A percentile compares a stretch with the other conserved stretches of the same genome.
phyloP scores from a whole-genome alignment of 1,140 invertebrate genomes.

The Drosophila nigrodunni region DNA sequence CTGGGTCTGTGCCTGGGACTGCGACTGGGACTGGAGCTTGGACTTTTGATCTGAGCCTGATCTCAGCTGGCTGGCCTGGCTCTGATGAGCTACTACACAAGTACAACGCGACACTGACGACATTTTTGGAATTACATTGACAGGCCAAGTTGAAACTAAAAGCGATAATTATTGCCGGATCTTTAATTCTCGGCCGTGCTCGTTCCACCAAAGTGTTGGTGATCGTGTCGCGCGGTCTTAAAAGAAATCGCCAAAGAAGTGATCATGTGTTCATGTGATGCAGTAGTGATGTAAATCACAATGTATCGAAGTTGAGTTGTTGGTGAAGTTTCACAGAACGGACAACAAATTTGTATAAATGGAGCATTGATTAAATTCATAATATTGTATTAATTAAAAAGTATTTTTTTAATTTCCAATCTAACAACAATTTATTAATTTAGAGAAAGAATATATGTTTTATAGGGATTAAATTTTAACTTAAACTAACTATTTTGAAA shows the following conservation, averaged over 20 bases:
- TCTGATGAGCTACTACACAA: slow-evolving; percentile 72
- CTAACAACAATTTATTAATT: too few species aligned
- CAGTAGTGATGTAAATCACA: background rate
- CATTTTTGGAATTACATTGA: slow-evolving; percentile 83
- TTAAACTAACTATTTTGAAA: too few species aligned
- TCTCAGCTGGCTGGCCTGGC: too few species aligned
- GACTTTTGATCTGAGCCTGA: background rate
- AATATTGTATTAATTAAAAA: too few species aligned
- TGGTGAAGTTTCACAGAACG: too few species aligned
- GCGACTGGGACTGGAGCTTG: background rate
- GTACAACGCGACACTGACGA: slow-evolving; percentile 79
- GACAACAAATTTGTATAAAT: too few species aligned
- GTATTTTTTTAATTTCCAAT: too few species aligned
- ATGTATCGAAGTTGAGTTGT: too few species aligned
- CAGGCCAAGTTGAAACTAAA: slow-evolving; percentile 75
- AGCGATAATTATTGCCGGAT: slow-evolving; percentile 81
- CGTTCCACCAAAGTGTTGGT: slow-evolving; percentile 65
- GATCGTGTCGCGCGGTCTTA: slow-evolving; percentile 64
- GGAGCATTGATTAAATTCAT: too few species aligned
- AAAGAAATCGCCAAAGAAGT: slow-evolving; percentile 32
- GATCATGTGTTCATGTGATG: background rate
- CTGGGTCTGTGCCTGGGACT: slow-evolving; percentile 10
- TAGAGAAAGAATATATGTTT: too few species aligned
- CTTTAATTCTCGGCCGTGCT: slow-evolving; percentile 25
- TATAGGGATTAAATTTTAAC: too few species aligned